Percentiles rank a stretch among this genome's conserved stretches.
Evolutionary conservation across 1,140 invertebrate genomes (phyloP).

Genomic region (Pomacea maculata): DNA sequence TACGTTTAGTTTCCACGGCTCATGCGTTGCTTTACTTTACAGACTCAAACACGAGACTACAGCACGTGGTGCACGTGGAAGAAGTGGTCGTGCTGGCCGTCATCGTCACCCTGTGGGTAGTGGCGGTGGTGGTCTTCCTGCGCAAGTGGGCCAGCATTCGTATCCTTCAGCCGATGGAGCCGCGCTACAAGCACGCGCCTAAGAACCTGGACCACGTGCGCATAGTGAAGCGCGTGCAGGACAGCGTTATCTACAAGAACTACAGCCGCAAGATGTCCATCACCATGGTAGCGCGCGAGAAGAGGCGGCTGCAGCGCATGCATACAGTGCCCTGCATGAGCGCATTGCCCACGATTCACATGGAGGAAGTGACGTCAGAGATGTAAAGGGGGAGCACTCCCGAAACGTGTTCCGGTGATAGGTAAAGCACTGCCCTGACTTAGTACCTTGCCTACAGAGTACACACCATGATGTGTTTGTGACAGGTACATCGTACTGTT

Average conservation of each 20-base stretch:
- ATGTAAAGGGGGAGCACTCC: constrained; percentile 25
- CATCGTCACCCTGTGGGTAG: constrained; percentile 50
- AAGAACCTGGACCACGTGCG: constrained; percentile 59
- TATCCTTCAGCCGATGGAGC: constrained; percentile 54
- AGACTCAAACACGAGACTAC: background rate
- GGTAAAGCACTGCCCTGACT: constrained; percentile 40
- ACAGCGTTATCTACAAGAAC: constrained; percentile 62
- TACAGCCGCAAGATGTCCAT: constrained; percentile 56
- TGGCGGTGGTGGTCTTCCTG: constrained; percentile 52
- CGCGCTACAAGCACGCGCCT: constrained; percentile 52
- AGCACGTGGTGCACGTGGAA: constrained; percentile 32
- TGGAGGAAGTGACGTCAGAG: constrained; percentile 47
- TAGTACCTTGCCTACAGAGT: constrained; percentile 39
- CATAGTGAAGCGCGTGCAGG: constrained; percentile 55
- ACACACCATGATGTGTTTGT: background rate
- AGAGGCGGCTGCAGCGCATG: constrained; percentile 52
- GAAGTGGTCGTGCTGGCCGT: constrained; percentile 52
- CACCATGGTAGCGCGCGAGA: constrained; percentile 58
- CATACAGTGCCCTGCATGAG: constrained; percentile 51
- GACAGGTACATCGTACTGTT: too few relatives aligned
- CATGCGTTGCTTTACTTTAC: too few relatives aligned
- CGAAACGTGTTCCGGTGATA: background rate
- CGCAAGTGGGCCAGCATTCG: constrained; percentile 57
- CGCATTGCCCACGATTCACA: constrained; percentile 34
- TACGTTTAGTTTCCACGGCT: too few relatives aligned